Percentiles rank a stretch among this genome's conserved stretches.
Conservation (phyloP, 2,888 invertebrate genomes). For the Cyaniris semiargus region DNA sequence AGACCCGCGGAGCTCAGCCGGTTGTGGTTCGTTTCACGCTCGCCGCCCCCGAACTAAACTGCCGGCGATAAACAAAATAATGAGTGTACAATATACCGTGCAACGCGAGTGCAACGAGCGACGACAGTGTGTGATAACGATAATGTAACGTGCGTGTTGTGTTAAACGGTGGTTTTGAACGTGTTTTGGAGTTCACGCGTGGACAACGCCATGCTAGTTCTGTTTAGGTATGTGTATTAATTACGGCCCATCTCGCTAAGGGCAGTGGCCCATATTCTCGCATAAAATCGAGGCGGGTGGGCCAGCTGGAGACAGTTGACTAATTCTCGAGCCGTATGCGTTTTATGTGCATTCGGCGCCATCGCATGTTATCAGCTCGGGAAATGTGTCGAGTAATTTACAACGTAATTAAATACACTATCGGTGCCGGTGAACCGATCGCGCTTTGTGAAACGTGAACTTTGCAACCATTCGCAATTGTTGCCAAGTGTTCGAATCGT, state of each 20-base stretch:
- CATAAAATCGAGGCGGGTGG: slow-evolving; percentile 32
- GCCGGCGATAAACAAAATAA: slow-evolving; percentile 77
- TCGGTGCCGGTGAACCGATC: slow-evolving; percentile 58
- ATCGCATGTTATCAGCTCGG: slow-evolving; percentile 53
- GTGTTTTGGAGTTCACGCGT: slow-evolving; percentile 70
- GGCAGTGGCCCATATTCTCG: slow-evolving; percentile 33
- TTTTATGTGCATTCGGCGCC: slow-evolving; percentile 63
- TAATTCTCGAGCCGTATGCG: slow-evolving; percentile 52
- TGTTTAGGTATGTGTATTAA: slow-evolving; percentile 79
- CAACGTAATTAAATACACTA: slow-evolving; percentile 74
- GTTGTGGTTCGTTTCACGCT: slow-evolving; percentile 55
- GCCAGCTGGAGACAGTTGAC: slow-evolving; percentile 33
- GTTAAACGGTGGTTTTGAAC: slow-evolving; percentile 67
- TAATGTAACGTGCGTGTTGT: slow-evolving; percentile 76
- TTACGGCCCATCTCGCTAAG: slow-evolving; percentile 59
- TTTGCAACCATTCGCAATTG: slow-evolving; percentile 56
- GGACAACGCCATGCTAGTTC: slow-evolving; percentile 71
- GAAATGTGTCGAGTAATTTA: slow-evolving; percentile 75
- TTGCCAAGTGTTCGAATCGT: slow-evolving; percentile 41
- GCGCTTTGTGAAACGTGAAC: slow-evolving; percentile 58
- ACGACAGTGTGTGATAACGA: slow-evolving; percentile 77
- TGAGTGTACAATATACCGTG: slow-evolving; percentile 73
- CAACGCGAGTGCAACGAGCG: slow-evolving; percentile 75
- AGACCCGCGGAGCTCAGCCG: slow-evolving; percentile 65
- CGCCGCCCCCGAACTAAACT: slow-evolving; percentile 60